Base-by-base conservation (phyloP, 2,113 vertebrate species). In the Theropithecus gelada region DNA sequence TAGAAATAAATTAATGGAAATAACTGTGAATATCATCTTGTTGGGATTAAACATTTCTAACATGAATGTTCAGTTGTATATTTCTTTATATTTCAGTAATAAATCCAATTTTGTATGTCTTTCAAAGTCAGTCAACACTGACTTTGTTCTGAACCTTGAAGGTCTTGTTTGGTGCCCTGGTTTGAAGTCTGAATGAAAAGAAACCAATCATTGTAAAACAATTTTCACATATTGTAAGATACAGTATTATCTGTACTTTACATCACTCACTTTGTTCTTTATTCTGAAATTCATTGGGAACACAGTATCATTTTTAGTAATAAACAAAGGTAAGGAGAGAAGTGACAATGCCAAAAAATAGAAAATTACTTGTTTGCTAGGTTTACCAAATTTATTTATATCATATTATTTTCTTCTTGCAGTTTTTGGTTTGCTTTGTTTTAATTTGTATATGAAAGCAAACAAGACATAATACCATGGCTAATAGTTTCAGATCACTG, bases 1-100 rank as follows among this genome's bases (percentile, higher is more conserved):
- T 96, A 96, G 97, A 90, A 92, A 86, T 82, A 91, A 97, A 75
- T 27, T 38, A 78, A 92, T 84, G 92, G 96, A 82, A 97, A 72
- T 52, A 48, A 38, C 16, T 86, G 22, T 94, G 97, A 98, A 96
- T 97, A 98, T 98, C 88, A 97, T 93, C 82, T 98, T 98, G 97
- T 95, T 97, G 83, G 97, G 96, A 98, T 97, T 97, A 90, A 98
- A 98, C 98, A 97, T 96, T 96, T 98, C 95, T 97, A 98, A 97
- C 91, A 96, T 50, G 61, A 98, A 97, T 83, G 0, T 78, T 98
- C 95, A 93, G 90, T 96, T 97, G 97, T 95, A 23, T 43, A 72
- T 97, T 93, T 84, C 93, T 97, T 98, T 96, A 96, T 98, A 94
- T 97, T 98, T 97, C 94, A 91, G 93, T 97, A 98, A 98, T 92